Evolutionary conservation across 2,113 vertebrate genomes (phyloP), one percentile per base, ranked within the genome.

Genomic region (Plotosus lineatus): DNA sequence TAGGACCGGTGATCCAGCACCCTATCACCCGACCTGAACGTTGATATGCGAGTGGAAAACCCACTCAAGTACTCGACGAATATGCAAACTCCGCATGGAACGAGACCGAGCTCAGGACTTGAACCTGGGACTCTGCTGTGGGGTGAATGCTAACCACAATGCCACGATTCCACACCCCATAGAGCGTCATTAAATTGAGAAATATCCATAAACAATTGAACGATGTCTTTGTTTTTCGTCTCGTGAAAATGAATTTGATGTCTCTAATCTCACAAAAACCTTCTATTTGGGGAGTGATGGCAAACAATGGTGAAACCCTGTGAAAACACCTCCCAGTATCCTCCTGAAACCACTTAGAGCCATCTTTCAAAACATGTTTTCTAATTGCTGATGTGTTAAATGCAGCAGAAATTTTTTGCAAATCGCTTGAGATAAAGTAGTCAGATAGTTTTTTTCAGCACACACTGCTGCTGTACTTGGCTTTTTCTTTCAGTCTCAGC

Each of bases 401-500:
- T 48, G 42, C 78, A 46, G 65, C 61, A 68, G 26, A 58, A 46
- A 4, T 33, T 53, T 79, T 23, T n/a, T 14, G 65, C 50, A 42
- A 50, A 31, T 71, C 50, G 17, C 26, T 61, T n/a, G 11, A 58
- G 68, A 48, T 56, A 58, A 26, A 75, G 4, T 36, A 23, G 48
- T 56, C 46, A 73, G 46, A 19, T 73, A 51, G 28, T 31, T 51
- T 51, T n/a, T 42, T 31, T 14, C 26, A 69, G 81, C 42, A 69
- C 7, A 58, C 42, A 58, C 4, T 68, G 74, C 4, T 68, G 74
- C 48, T 60, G 48, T 44, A 28, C 10, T 40, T 63, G 21, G 19
- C 14, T 15, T 26, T 55, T 40, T 26, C 2, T 19, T 82, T 31
- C 94, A 92, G 88, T 94, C 94, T 99, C 97, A 99, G 97, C 96